These are phyloP conservation scores for Timema podura DNA, from an alignment of 2,888 invertebrate species.

Conservation along the genomic window DNA sequence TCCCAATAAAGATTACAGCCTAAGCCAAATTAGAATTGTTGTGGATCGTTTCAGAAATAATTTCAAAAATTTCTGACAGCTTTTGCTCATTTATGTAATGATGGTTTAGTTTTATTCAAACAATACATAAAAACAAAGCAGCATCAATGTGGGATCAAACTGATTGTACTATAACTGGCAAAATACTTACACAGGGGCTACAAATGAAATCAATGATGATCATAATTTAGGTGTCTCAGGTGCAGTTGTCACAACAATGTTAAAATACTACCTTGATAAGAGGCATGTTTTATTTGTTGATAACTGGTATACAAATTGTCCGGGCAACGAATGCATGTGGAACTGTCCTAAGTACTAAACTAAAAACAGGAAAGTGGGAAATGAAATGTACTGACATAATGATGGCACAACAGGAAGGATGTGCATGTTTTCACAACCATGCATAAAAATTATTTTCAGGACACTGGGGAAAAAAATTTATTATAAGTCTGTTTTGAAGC, in stretches of 20 bases:
- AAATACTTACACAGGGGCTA: background rate
- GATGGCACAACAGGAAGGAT: background rate
- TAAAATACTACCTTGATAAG: background rate
- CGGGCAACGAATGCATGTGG: background rate
- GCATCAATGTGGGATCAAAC: background rate
- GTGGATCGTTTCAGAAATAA: too few species aligned
- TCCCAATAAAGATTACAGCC: background rate
- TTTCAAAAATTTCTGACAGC: too few species aligned
- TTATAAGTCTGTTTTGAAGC: too few species aligned
- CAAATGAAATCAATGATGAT: background rate
- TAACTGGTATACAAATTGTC: conserved; percentile 6
- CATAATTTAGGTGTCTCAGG: background rate
- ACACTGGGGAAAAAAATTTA: background rate
- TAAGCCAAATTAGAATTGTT: background rate
- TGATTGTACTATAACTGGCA: background rate
- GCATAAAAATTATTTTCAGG: background rate
- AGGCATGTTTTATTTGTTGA: conserved; percentile 1
- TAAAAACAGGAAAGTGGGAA: background rate
- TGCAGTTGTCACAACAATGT: background rate
- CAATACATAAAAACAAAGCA: conserved; percentile 12
- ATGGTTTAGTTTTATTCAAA: conserved; percentile 12
- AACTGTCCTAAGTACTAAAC: background rate
- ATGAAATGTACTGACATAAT: background rate
- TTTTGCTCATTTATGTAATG: background rate
- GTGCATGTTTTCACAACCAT: background rate